A percentile compares a stretch with the other conserved stretches of the same genome.
Conservation (phyloP, 2,888 invertebrate genomes). For the Leucophenga montana region DNA sequence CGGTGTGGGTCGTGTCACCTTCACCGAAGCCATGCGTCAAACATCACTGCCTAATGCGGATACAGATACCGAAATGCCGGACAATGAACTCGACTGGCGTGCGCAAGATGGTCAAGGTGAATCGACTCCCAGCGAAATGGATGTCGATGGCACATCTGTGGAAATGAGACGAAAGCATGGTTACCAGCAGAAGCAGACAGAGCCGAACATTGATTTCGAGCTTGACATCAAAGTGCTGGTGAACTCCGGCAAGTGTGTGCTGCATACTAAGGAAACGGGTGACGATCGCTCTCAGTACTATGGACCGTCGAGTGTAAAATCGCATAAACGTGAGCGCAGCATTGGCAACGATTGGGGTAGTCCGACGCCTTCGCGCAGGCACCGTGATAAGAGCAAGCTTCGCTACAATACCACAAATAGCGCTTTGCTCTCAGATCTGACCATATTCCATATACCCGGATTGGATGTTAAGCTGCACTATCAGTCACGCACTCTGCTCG, state of each 20-base stretch:
- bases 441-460: conserved; percentile 92
- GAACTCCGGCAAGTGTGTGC: conserved; percentile 96
- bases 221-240: conserved; percentile 96
- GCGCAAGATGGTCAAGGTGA: conserved; percentile 54
- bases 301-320: conserved; percentile 58
- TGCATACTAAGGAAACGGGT: conserved; percentile 89
- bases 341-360: conserved; percentile 74
- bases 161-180: conserved; percentile 77
- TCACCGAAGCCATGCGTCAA: conserved; percentile 76
- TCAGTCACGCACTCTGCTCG: conserved; percentile 83
- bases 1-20: conserved; percentile 72
- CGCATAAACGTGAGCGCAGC: conserved; percentile 71
- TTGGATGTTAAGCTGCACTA: conserved; percentile 91
- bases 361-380: conserved; percentile 74
- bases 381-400: conserved; percentile 72
- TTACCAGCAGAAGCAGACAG: conserved; percentile 75
- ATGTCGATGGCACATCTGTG: conserved; percentile 79
- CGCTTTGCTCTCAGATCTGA: conserved; percentile 81
- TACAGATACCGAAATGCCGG: conserved; percentile 79
- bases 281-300: conserved; percentile 77
- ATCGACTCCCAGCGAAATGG: conserved; percentile 73
- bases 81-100: conserved; percentile 71
- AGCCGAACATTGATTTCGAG: conserved; percentile 96
- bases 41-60: conserved; percentile 85
- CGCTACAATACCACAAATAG: conserved; percentile 71